Evolutionary conservation across 2,888 invertebrate genomes (phyloP), one percentile per base, ranked within the genome.

Genomic region (Xestia c-nigrum): DNA sequence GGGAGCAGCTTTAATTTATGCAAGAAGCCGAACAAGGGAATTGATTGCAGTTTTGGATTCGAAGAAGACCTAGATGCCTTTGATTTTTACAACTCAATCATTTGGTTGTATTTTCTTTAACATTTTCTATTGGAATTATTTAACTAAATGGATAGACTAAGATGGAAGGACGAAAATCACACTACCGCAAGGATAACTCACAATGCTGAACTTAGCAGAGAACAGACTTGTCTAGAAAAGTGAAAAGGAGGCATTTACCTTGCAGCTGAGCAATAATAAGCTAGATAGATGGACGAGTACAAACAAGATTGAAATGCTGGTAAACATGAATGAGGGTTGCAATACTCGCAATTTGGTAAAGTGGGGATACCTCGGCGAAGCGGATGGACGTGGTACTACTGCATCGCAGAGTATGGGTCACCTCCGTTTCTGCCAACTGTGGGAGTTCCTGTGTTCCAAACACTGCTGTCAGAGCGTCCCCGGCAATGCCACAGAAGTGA

Each of bases 1-100:
- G 24, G 14, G 14, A 14, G 16, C 24, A n/a, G 19, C n/a, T 61
- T 59, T 43, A 16, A 40, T 75, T 75, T 50, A 40, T 5, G 0
- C 16, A 43, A 40, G 47, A 59, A 59, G 16, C 12, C 59, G 59
- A 40, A 50, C 2, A 40, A 43, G 40, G 5, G 16, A 43, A 47
- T 9, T 47, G 16, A 59, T 61, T 50, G 12, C 71, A 71, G 19
- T n/a, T n/a, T 68, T 46, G 69, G 24, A 57, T 57, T 57, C 57
- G 3, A 7, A 76, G 19, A 38, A 16, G 76, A 21, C 40, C 12
- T 12, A 46, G 21, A 19, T 31, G 19, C 14, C 19, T 74, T n/a
- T 24, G 5, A 7, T 40, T 75, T 3, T 31, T 7, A 4, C 7
- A n/a, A n/a, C 16, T 59, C 16, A 7, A 3, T 31, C 3, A 59